Evolutionary conservation across 2,888 invertebrate genomes (phyloP).

Genomic region (Cryptophagus acutangulus): DNA sequence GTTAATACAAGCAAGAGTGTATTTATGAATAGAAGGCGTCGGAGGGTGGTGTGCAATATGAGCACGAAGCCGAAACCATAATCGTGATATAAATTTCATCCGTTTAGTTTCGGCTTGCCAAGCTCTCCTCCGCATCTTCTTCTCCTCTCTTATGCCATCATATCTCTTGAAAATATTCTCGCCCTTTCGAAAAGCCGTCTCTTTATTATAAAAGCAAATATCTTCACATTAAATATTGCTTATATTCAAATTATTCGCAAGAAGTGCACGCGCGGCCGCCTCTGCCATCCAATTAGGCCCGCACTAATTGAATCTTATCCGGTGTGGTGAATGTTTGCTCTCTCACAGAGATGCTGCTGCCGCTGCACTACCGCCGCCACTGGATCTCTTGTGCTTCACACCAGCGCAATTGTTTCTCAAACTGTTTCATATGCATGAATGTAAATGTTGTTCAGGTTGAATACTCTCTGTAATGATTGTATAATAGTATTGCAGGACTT

Average conservation of each 20-base stretch:
- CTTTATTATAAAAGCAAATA: constrained; percentile 45
- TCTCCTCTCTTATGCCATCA: constrained; percentile 10
- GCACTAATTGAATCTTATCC: constrained; percentile 44
- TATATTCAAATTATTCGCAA: constrained; percentile 44
- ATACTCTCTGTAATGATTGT: constrained; percentile 36
- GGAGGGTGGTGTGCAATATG: constrained; percentile 31
- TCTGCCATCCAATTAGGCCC: constrained; percentile 41
- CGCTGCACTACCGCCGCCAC: constrained; percentile 1
- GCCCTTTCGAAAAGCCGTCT: constrained; percentile 22
- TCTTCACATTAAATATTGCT: constrained; percentile 45
- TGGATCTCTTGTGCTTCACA: constrained; percentile 12
- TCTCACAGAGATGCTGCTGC: constrained; percentile 11
- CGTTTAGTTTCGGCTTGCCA: constrained; percentile 21
- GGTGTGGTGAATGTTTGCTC: constrained; percentile 33
- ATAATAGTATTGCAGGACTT: constrained; percentile 31
- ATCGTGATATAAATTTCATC: constrained; percentile 41
- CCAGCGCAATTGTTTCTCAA: constrained; percentile 34
- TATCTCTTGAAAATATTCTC: constrained; percentile 6
- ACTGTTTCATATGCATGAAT: constrained; percentile 44
- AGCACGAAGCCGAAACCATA: constrained; percentile 41
- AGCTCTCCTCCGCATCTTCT: constrained; percentile 11
- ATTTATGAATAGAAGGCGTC: constrained; percentile 27
- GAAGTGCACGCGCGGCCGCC: constrained; percentile 28
- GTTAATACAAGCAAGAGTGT: constrained; percentile 31
- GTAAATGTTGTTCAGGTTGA: constrained; percentile 34